Evolutionary conservation across 2,113 vertebrate species (phyloP).

Genomic region (Callipepla californica): DNA sequence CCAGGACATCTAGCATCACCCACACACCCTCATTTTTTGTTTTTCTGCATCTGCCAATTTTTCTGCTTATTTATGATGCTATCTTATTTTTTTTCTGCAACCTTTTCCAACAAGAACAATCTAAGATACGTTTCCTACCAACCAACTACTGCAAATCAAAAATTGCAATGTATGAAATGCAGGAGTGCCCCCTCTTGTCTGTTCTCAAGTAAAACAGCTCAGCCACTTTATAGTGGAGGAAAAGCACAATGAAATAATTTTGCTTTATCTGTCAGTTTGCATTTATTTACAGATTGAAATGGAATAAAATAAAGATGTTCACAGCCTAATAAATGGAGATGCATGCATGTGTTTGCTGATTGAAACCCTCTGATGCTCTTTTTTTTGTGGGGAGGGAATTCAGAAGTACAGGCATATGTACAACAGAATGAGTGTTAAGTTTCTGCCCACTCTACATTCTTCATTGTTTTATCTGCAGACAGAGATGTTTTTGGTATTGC

Average conservation of each 20-base stretch:
- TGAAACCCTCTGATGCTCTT: neutral
- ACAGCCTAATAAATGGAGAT: neutral
- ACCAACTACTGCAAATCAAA: neutral
- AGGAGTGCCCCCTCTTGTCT: conserved; percentile 74
- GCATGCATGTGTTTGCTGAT: neutral
- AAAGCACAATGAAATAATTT: neutral
- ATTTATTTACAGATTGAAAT: neutral
- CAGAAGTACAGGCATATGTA: neutral
- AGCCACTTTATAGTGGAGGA: neutral
- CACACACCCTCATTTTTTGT: neutral
- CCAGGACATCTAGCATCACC: neutral
- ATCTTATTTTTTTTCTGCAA: conserved; percentile 36
- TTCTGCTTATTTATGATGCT: conserved; percentile 21
- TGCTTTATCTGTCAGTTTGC: neutral
- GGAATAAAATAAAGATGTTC: neutral
- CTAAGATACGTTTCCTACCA: neutral
- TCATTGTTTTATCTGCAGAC: conserved; percentile 29
- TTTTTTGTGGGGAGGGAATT: neutral
- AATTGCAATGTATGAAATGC: conserved; percentile 43
- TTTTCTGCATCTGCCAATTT: neutral
- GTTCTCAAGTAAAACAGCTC: conserved; percentile 38
- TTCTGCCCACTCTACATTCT: conserved; percentile 32
- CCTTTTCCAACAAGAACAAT: neutral
- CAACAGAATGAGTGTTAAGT: neutral
- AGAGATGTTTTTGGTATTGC: conserved; percentile 33